Percentiles rank a stretch among this genome's conserved stretches.
Conservation (phyloP, 2,113 vertebrate genomes). For the Ochotona princeps region DNA sequence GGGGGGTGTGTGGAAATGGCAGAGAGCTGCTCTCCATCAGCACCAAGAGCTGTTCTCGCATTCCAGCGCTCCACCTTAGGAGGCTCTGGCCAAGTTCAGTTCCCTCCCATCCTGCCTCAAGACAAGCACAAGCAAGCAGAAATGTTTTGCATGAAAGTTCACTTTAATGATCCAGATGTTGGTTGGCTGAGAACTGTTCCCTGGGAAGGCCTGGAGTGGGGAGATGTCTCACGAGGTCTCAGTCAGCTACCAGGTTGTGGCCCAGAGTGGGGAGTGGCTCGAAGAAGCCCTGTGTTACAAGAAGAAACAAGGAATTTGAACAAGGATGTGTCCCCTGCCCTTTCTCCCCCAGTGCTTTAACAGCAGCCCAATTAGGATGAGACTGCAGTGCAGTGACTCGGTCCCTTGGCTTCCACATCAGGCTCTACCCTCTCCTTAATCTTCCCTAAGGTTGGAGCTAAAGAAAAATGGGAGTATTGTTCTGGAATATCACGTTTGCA, state of each 20-base stretch:
- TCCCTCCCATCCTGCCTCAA: neutral
- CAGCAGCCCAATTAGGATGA: neutral
- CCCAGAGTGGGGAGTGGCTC: constrained; percentile 87
- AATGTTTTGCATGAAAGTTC: neutral
- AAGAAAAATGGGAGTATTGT: neutral
- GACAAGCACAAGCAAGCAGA: constrained; percentile 58
- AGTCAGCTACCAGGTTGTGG: constrained; percentile 87
- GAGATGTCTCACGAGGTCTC: constrained; percentile 39
- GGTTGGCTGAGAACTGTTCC: neutral
- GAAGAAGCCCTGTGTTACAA: constrained; percentile 90
- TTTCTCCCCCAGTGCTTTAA: neutral
- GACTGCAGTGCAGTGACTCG: neutral
- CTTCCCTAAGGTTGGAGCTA: neutral
- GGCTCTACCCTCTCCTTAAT: neutral
- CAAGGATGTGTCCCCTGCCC: neutral
- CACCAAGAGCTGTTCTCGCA: neutral
- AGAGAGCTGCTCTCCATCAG: neutral
- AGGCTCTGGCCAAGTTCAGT: neutral
- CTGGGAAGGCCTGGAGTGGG: neutral
- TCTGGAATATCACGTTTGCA: constrained; percentile 1
- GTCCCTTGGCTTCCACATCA: neutral
- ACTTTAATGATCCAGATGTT: constrained; percentile 61
- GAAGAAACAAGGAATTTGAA: constrained; percentile 5
- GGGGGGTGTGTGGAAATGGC: neutral
- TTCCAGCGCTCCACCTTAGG: neutral